Evolutionary conservation across 2,888 invertebrate genomes (phyloP).

Genomic region (Pilophorus perplexus): DNA sequence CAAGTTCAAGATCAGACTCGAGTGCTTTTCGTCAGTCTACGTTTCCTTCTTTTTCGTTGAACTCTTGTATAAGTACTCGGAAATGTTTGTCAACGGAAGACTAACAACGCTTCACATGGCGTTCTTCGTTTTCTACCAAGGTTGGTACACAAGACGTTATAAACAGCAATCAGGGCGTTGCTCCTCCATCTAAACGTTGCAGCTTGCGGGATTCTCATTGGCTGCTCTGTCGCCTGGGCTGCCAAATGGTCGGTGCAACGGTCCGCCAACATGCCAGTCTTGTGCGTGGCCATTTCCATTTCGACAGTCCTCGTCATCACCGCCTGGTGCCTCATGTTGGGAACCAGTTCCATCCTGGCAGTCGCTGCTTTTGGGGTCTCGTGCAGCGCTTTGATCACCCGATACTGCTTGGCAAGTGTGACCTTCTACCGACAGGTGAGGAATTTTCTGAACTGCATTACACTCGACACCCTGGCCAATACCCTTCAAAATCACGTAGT

Average conservation of each 20-base stretch:
- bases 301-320: background rate
- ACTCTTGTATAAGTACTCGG: background rate
- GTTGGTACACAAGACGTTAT: background rate
- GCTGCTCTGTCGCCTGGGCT: background rate
- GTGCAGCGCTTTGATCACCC: background rate
- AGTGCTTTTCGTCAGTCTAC: constrained; percentile 27
- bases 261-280: background rate
- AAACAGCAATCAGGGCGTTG: background rate
- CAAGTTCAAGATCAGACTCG: constrained; percentile 17
- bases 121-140: constrained; percentile 10
- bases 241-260: background rate
- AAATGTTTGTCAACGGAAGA: background rate
- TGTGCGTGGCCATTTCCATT: background rate
- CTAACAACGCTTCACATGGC: background rate
- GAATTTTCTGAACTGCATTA: too few relatives aligned
- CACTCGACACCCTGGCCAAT: too few relatives aligned
- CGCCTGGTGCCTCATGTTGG: background rate
- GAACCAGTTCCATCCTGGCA: constrained; percentile 18
- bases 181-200: background rate
- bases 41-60: background rate
- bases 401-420: background rate
- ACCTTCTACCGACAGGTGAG: constrained; percentile 1
- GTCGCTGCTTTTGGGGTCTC: constrained; percentile 12
- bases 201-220: constrained; percentile 15
- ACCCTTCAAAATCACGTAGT: too few relatives aligned